Conservation (phyloP, 2,113 vertebrate species). For the Bothrops jararaca region DNA sequence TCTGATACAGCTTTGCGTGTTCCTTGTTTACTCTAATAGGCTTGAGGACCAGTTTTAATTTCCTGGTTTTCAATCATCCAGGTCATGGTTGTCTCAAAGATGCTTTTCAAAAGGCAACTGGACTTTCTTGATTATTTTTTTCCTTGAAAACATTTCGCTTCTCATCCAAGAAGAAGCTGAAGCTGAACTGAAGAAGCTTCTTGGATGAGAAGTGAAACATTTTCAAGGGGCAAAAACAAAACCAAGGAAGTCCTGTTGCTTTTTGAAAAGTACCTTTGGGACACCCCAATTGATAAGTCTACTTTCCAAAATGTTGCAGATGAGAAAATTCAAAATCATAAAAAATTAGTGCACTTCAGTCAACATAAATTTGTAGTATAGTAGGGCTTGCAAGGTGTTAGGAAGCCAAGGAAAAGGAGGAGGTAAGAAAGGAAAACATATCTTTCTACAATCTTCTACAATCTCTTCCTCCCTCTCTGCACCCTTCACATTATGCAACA, state of each 20-base stretch:
- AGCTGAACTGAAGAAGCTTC: too few species aligned
- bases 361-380: background rate
- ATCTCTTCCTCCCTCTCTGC: background rate
- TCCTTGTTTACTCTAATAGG: background rate
- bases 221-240: too few species aligned
- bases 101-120: too few species aligned
- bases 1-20: background rate
- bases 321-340: background rate
- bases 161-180: too few species aligned
- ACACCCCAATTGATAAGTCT: background rate
- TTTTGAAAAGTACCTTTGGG: too few species aligned
- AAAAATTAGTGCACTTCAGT: background rate
- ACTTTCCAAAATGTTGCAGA: background rate
- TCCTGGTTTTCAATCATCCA: background rate
- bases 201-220: too few species aligned
- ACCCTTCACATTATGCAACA: background rate
- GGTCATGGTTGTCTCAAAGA: too few species aligned
- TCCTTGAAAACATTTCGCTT: too few species aligned
- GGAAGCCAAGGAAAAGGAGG: background rate
- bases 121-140: too few species aligned
- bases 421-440: background rate
- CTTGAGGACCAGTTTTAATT: background rate
- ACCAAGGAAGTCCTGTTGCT: too few species aligned
- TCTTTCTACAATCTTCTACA: background rate
- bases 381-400: background rate